A percentile compares a stretch with the other conserved stretches of the same genome.
Conservation (phyloP, 1,140 invertebrate genomes). For the Spodoptera litura region DNA sequence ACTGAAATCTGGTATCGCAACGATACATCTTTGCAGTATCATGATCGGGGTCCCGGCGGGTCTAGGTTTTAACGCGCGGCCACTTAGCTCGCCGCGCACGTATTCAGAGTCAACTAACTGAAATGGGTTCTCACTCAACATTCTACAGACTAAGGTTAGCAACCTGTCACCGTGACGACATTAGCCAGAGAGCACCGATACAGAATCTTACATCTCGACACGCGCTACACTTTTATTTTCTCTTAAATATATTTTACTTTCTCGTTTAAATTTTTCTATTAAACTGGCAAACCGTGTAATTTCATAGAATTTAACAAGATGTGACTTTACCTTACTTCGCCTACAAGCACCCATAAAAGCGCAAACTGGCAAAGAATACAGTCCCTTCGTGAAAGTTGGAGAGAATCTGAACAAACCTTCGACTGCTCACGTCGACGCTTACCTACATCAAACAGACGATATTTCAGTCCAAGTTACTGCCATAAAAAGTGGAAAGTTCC, state of each 20-base stretch:
- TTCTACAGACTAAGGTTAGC: slow-evolving; percentile 8
- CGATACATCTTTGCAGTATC: slow-evolving; percentile 32
- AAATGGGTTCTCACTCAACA: slow-evolving; percentile 40
- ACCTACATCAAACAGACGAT: slow-evolving; percentile 41
- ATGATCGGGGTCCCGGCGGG: slow-evolving; percentile 10
- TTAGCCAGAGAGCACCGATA: neutral
- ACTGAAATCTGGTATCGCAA: slow-evolving; percentile 17
- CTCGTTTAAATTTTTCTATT: no score
- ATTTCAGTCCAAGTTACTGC: slow-evolving; percentile 43
- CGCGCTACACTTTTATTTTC: no score
- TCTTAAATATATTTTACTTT: no score
- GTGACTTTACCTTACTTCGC: neutral
- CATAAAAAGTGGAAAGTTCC: slow-evolving; percentile 44
- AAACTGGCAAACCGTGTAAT: no score
- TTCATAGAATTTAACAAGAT: no score
- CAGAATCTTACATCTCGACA: neutral
- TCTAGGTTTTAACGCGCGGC: slow-evolving; percentile 16
- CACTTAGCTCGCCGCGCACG: slow-evolving; percentile 31
- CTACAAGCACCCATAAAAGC: neutral
- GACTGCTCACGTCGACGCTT: slow-evolving; percentile 23
- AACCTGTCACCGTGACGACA: slow-evolving; percentile 29
- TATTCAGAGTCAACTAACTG: slow-evolving; percentile 45
- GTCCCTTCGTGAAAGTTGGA: slow-evolving; percentile 2
- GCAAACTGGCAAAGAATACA: neutral
- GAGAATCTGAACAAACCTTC: slow-evolving; percentile 26